Conservation (phyloP, 2,888 invertebrate genomes). For the Xestobium rufovillosum region DNA sequence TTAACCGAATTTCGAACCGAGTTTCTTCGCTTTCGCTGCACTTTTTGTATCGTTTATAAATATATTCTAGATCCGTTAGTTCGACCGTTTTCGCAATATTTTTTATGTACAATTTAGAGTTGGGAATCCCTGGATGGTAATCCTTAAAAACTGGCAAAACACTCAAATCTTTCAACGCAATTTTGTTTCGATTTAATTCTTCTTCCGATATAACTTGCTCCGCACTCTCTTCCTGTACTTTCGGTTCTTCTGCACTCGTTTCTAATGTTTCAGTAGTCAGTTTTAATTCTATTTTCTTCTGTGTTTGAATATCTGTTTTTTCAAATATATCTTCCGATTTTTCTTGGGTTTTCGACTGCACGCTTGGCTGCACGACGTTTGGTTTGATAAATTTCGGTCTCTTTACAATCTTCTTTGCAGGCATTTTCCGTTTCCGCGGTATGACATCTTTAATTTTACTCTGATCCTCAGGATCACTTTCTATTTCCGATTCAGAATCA, state of each 20-base stretch:
- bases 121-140: slow-evolving; percentile 74
- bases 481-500: slow-evolving; percentile 55
- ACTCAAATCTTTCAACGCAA: slow-evolving; percentile 64
- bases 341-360: slow-evolving; percentile 31
- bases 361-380: slow-evolving; percentile 22
- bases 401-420: slow-evolving; percentile 46
- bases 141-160: slow-evolving; percentile 75
- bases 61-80: slow-evolving; percentile 64
- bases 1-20: slow-evolving; percentile 64
- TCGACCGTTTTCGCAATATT: slow-evolving; percentile 77
- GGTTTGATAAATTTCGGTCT: slow-evolving; percentile 49
- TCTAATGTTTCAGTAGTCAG: slow-evolving; percentile 37
- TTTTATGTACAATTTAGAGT: slow-evolving; percentile 84
- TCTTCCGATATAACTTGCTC: slow-evolving; percentile 50
- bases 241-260: slow-evolving; percentile 12
- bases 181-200: slow-evolving; percentile 59
- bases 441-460: slow-evolving; percentile 39
- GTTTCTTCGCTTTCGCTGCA: slow-evolving; percentile 36
- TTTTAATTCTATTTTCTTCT: slow-evolving; percentile 49
- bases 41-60: slow-evolving; percentile 62
- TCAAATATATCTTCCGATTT: slow-evolving; percentile 52
- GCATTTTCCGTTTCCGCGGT: slow-evolving; percentile 43
- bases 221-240: slow-evolving; percentile 15
- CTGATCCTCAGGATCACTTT: slow-evolving; percentile 50
- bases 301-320: slow-evolving; percentile 38